Evolutionary conservation across 1,140 invertebrate species (phyloP), one percentile per base, ranked within the genome.

Genomic region (Polypedilum pembai): DNA sequence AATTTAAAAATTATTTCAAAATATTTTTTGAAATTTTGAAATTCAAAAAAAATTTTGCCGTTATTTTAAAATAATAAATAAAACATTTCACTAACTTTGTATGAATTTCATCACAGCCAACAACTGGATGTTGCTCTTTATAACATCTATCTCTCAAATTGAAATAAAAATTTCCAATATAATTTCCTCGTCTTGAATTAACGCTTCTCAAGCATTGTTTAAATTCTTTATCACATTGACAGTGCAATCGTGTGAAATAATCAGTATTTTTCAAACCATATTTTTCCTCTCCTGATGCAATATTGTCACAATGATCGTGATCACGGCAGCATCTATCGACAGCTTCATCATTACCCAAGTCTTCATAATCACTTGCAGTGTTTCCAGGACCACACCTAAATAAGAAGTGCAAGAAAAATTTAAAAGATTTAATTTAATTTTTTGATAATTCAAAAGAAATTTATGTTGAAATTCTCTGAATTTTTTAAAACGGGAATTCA

Each of bases 261-360:
- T 85, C 83, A 0, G 83, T 78, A 80, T 92, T 92, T 10, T 85
- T 88, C 7, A 91, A 80, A 73, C 86, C 87, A 77, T 90, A 79
- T 69, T 86, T 86, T 0, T 84, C 84, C 75, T 85, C 81, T 73
- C 84, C 83, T 1, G 87, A 84, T 41, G 82, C 80, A 17, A 92
- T 88, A 41, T 86, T 80, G 73, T 90, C 89, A 78, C 92, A 94
- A 75, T 88, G 83, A 80, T 94, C 92, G 77, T 94, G 93, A 0
- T 84, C 85, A 0, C 92, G 83, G 80, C 92, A 95, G 78, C 93
- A 94, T 40, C 82, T 86, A 79, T 94, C 93, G 0, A 90, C 87
- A 66, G 89, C 87, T 10, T 79, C 78, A 41, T 86, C 85, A 7
- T 79, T 75, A 0, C 93, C 93, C 7, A 94, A 82, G 78, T 94